These are phyloP conservation scores for Phaedon cochleariae DNA, from an alignment of 2,888 invertebrate genomes.

Conservation along the genomic window DNA sequence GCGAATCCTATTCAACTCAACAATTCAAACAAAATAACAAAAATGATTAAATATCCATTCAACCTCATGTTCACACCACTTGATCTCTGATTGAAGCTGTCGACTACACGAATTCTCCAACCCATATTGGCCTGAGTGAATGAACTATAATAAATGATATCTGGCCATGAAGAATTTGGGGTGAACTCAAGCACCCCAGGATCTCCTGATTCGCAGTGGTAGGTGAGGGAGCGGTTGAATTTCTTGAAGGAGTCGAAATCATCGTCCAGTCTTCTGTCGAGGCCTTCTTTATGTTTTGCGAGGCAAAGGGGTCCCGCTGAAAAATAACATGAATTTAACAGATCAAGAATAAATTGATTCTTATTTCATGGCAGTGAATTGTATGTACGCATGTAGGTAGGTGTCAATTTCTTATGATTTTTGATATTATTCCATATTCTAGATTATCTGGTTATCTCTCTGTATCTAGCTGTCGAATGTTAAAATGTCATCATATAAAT, in stretches of 20 bases:
- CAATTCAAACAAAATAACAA: conserved; percentile 49
- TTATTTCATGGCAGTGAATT: background rate
- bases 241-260: conserved; percentile 82
- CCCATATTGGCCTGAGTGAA: conserved; percentile 96
- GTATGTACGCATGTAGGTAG: too few species aligned
- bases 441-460: too few species aligned
- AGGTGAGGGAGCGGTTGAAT: conserved; percentile 80
- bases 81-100: conserved; percentile 68
- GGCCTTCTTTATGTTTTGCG: conserved; percentile 70
- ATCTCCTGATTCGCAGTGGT: conserved; percentile 76
- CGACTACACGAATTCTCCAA: conserved; percentile 91
- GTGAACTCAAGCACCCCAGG: conserved; percentile 80
- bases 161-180: conserved; percentile 91
- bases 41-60: conserved; percentile 23
- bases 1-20: conserved; percentile 50
- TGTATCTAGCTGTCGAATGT: too few species aligned
- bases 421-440: too few species aligned
- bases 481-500: too few species aligned
- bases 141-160: conserved; percentile 91
- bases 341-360: background rate
- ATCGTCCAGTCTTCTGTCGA: conserved; percentile 81
- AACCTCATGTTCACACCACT: background rate
- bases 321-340: conserved; percentile 32
- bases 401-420: too few species aligned
- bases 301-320: conserved; percentile 82